These are phyloP conservation scores for Ericerus pela DNA, from an alignment of 1,140 invertebrate species.

Conservation along the genomic window DNA sequence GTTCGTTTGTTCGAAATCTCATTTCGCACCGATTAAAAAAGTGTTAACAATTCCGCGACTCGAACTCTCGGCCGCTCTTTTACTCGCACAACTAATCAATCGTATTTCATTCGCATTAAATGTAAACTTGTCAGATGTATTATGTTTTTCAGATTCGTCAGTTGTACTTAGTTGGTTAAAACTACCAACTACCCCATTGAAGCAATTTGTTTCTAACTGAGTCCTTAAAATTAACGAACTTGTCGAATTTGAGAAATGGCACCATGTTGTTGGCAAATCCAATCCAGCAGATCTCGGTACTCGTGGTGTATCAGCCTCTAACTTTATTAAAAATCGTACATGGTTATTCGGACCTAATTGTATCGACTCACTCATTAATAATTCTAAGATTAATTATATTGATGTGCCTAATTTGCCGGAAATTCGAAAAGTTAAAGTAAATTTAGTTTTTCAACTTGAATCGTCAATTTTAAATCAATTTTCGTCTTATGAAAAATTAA, in stretches of 20 bases:
- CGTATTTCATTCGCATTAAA: constrained; percentile 3
- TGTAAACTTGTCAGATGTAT: constrained; percentile 1
- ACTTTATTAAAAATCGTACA: too few species aligned
- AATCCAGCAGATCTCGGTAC: constrained; percentile 21
- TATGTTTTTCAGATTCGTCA: constrained; percentile 22
- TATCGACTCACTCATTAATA: too few species aligned
- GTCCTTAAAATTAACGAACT: constrained; percentile 3
- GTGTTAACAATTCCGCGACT: constrained; percentile 28
- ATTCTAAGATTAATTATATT: too few species aligned
- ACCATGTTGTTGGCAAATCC: constrained; percentile 13
- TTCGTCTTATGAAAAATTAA: too few species aligned
- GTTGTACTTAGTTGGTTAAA: constrained; percentile 22
- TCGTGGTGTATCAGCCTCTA: constrained; percentile 11
- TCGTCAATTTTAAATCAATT: too few species aligned
- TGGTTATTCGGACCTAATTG: too few species aligned
- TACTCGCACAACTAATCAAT: constrained; percentile 21
- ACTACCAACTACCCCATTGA: constrained; percentile 15
- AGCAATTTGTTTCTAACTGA: constrained; percentile 22
- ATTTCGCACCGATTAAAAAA: constrained; percentile 27
- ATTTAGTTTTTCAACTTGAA: too few species aligned
- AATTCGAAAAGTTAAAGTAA: too few species aligned
- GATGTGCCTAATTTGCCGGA: too few species aligned
- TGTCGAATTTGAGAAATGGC: background rate
- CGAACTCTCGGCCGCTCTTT: constrained; percentile 29
- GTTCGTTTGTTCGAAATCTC: constrained; percentile 26